Base-by-base conservation (phyloP, 1,140 invertebrate species). In the Teleogryllus occipitalis region DNA sequence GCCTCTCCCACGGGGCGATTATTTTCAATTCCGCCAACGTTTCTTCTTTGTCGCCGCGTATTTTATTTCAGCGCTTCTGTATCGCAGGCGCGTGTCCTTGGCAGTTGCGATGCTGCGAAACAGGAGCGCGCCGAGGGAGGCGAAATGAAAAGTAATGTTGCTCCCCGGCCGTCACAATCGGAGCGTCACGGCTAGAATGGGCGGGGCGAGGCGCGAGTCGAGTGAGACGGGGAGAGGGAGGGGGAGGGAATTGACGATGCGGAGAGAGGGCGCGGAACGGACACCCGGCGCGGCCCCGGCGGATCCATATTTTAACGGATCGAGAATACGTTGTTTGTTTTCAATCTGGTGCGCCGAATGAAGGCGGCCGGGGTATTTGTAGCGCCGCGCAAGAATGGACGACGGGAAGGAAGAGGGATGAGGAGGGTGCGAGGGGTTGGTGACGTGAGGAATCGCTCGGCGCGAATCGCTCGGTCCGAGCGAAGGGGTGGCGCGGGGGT, bases 91-190 rank as follows among this genome's bases (percentile, higher is more conserved):
- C 18, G 54, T 65, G 18, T 65, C 18, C 54, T 65, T 65, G 54
- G 54, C 18, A 14, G 54, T 18, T 18, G 10, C 10, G 54, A n/a
- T 7, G 54, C 18, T 7, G 10, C 54, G 1, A 7, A 7, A 65
- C 54, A 18, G 10, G 54, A 7, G 10, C 54, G 54, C 54, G 54
- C 18, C 54, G 54, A 65, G 54, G 54, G 54, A 65, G 10, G 54
- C 54, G 54, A 65, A 65, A 65, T 65, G 54, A 65, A 65, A 65
- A 65, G 54, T 65, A 65, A 65, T 65, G 54, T 65, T 65, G 54
- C 54, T 65, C 54, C 10, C 54, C 18, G 10, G 54, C 10, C 54
- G 10, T 65, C 54, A 65, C 10, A 65, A 14, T 14, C 54, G 54
- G 18, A 7, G 54, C 54, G 54, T 65, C 54, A 65, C 54, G 18